Percentiles rank a stretch among this genome's conserved stretches.
Conservation (phyloP, 1,140 invertebrate genomes). For the Drosophila hydei region DNA sequence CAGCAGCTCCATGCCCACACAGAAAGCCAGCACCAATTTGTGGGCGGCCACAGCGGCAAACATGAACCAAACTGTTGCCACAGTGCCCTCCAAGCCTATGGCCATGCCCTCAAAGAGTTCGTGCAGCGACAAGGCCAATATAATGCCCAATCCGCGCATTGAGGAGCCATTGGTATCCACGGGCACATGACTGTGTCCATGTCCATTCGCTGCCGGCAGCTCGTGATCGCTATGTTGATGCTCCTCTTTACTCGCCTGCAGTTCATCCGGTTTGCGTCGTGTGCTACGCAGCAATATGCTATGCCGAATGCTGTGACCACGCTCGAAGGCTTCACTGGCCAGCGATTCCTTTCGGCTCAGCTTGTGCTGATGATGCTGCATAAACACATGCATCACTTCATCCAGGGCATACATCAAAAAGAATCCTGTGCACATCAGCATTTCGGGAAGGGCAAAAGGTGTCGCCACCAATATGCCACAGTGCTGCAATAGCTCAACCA, state of each 20-base stretch:
- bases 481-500: constrained; percentile 86
- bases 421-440: constrained; percentile 90
- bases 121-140: constrained; percentile 94
- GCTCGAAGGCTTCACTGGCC: constrained; percentile 65
- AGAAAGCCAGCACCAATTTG: constrained; percentile 95
- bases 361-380: constrained; percentile 85
- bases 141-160: constrained; percentile 90
- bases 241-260: constrained; percentile 9
- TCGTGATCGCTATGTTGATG: constrained; percentile 71
- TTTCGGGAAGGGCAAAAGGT: constrained; percentile 88
- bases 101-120: constrained; percentile 96
- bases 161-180: constrained; percentile 84
- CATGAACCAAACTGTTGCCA: constrained; percentile 90
- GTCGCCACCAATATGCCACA: constrained; percentile 84
- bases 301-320: constrained; percentile 64
- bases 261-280: not conserved
- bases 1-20: constrained; percentile 91
- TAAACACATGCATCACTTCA: constrained; percentile 89
- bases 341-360: constrained; percentile 52
- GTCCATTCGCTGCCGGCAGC: constrained; percentile 53
- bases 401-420: constrained; percentile 94
- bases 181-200: constrained; percentile 84
- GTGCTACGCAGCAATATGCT: constrained; percentile 52
- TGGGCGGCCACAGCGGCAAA: constrained; percentile 94
- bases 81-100: constrained; percentile 90